Evolutionary conservation across 2,113 vertebrate genomes (phyloP), one percentile per base, ranked within the genome.

Genomic region (Pelecanoides urinatrix): DNA sequence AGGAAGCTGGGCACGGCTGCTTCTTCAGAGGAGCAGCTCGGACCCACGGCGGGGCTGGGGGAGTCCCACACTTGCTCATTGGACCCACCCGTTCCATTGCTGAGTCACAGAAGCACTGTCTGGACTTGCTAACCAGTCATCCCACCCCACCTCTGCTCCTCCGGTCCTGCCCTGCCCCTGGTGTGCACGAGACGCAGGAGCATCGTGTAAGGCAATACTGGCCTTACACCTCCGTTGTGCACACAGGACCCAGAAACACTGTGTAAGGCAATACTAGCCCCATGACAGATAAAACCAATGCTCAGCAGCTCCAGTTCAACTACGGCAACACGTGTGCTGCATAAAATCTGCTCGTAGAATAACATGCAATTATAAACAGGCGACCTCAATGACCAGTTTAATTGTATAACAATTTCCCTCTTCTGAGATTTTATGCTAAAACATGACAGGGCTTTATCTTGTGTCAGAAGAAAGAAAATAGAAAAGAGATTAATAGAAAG

Each of bases 71-170:
- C 32, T 70, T 19, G 12, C 49, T 36, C 32, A 30, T 16, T 9
- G 2, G 40, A 71, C 9, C 13, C 56, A 63, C 9, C 14, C n/a
- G 76, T 72, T 50, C 38, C 56, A 40, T 11, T 38, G 10, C 58
- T 3, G 2, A 89, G 22, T 40, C 0, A 0, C 3, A 1, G 63
- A 84, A 67, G 49, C 38, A 3, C 9, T 26, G 21, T 10, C 71
- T 63, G 56, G 50, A 78, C 82, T 45, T 75, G 34, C 50, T 36
- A 62, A 70, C 23, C 50, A 4, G 1, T 17, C 62, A 56, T 52
- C 49, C 55, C 40, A 68, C 4, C 7, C 29, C 44, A 68, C 32
- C 26, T 72, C 71, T 59, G 62, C 67, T 63, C 67, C 53, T 3
- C 82, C 6, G 2, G 61, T 11, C n/a, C 58, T n/a, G 23, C 13